These are phyloP conservation scores for Neopipo cinnamomea DNA, from an alignment of 2,113 vertebrate species.

Conservation along the genomic window DNA sequence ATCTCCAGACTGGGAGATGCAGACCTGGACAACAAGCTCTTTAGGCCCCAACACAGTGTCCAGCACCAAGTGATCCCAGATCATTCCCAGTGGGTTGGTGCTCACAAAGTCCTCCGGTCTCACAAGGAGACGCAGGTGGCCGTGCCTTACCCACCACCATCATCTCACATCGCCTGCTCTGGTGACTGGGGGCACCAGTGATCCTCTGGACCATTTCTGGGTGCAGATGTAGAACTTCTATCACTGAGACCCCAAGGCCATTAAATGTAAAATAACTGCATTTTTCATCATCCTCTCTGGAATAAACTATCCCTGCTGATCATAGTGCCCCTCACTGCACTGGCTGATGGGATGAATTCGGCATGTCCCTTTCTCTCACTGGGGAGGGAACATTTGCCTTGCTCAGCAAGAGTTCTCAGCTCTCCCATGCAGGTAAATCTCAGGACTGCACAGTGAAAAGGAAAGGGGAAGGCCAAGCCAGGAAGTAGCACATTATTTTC, in stretches of 20 bases:
- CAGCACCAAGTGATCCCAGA: neutral
- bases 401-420: neutral
- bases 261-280: neutral
- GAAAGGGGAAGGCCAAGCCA: neutral
- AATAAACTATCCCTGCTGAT: neutral
- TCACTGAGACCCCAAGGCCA: neutral
- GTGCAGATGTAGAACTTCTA: neutral
- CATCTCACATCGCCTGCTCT: neutral
- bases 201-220: neutral
- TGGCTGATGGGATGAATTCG: neutral
- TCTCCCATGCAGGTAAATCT: neutral
- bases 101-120: neutral
- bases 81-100: neutral
- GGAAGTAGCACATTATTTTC: neutral
- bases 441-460: neutral
- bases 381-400: neutral
- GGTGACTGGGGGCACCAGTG: neutral
- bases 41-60: neutral
- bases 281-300: neutral
- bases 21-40: neutral
- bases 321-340: neutral
- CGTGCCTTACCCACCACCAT: rapidly evolving
- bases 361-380: neutral
- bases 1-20: neutral
- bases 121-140: neutral